A percentile compares a stretch with the other conserved stretches of the same genome.
Conservation (phyloP, 2,888 invertebrate species). For the Ptychoptera contaminata region DNA sequence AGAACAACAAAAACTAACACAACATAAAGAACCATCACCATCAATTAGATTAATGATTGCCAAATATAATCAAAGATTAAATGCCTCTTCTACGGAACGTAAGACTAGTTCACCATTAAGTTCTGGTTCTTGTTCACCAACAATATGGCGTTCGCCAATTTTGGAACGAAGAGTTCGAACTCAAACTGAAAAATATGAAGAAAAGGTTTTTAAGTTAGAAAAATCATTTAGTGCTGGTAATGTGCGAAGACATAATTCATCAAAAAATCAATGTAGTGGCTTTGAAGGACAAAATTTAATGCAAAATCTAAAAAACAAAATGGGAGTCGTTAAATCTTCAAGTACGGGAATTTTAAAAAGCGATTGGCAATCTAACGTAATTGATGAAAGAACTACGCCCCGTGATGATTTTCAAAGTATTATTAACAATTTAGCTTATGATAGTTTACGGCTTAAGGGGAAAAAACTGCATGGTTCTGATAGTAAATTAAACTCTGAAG, state of each 20-base stretch:
- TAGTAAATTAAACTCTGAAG: not conserved
- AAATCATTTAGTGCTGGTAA: conserved; percentile 10
- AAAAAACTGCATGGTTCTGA: not conserved
- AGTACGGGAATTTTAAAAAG: conserved; percentile 24
- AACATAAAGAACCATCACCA: conserved; percentile 47
- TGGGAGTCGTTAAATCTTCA: conserved; percentile 18
- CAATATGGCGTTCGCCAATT: conserved; percentile 46
- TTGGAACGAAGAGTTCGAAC: conserved; percentile 41
- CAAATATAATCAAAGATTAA: conserved; percentile 31
- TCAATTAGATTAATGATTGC: conserved; percentile 56
- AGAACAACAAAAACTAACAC: conserved; percentile 22
- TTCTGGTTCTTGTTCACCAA: conserved; percentile 47
- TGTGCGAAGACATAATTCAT: not conserved
- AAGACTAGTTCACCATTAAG: conserved; percentile 31
- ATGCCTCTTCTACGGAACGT: conserved; percentile 21
- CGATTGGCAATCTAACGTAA: conserved; percentile 7
- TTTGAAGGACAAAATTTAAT: conserved; percentile 1
- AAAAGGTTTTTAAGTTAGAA: conserved; percentile 21
- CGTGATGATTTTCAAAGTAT: conserved; percentile 22
- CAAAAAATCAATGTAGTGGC: not conserved
- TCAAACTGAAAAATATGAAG: conserved; percentile 33
- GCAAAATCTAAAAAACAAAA: not conserved
- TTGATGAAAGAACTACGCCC: not conserved
- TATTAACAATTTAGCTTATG: conserved; percentile 12
- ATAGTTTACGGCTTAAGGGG: not conserved